Evolutionary conservation across 1,140 invertebrate species (phyloP), one percentile per base, ranked within the genome.

Genomic region (Camponotus floridanus): DNA sequence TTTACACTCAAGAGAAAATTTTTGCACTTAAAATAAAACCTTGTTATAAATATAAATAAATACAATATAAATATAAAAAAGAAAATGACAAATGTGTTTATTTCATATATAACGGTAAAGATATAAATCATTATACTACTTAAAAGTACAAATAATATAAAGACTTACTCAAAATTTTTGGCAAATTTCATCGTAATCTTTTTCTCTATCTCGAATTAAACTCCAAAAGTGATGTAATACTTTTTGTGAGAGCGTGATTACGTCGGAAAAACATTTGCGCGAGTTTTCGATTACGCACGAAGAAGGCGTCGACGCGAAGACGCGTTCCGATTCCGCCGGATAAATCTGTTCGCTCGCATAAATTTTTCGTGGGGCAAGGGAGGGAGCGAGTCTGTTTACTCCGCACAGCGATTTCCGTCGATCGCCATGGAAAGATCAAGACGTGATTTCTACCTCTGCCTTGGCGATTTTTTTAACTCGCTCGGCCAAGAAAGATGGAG

Each of bases 401-500:
- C 26, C 61, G 71, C 74, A 31, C 73, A 15, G 59, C 26, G 42
- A 78, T 76, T 78, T 76, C 21, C 33, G 65, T 85, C 81, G 81
- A 85, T 85, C 33, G 74, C 81, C 81, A 85, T 85, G 81, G 81
- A 85, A 76, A 71, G 81, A 76, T 76, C 71, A 71, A 76, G 61
- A 33, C 61, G 48, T 45, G 84, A 78, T 85, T 26, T 51, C 64
- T 85, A 48, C 48, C 51, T 61, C 51, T 51, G 81, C 42, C n/a
- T 70, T 68, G 36, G 62, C 74, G 21, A 79, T 86, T 79, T 86
- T 86, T 86, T 86, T 86, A 81, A 59, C 74, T 79, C 79, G 39
- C 55, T 62, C 31, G 55, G 21, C 88, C 87, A 87, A 92, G 90
- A 89, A 87, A 92, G 90, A 92, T 88, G 39, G 70, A 88, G 85